Percentiles rank a stretch among this genome's conserved stretches.
Conservation (phyloP, 2,113 vertebrate genomes). For the Equus przewalskii region DNA sequence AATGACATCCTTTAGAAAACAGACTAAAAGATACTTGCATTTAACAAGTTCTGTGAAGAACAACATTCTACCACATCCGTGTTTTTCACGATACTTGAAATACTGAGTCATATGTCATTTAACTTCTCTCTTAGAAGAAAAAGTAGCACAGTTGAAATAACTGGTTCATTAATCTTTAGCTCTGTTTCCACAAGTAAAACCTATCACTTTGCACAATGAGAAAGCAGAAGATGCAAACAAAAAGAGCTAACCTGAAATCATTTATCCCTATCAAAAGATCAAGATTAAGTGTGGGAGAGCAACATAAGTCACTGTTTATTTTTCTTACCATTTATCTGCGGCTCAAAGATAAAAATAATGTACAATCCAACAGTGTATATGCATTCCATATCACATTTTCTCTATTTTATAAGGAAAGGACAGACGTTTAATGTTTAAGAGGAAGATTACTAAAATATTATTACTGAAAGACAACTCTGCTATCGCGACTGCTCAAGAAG, state of each 20-base stretch:
- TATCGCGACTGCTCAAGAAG: neutral
- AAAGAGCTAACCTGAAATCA: neutral
- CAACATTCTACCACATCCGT: neutral
- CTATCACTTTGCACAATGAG: constrained; percentile 24
- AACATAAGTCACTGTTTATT: neutral
- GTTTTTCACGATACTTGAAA: neutral
- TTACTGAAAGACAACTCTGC: neutral
- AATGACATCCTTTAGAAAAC: neutral
- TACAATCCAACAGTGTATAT: neutral
- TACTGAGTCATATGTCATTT: neutral
- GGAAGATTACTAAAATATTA: neutral
- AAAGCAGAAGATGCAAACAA: neutral
- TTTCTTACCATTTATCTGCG: neutral
- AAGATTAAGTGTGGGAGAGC: neutral
- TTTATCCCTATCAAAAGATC: neutral
- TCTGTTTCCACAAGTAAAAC: neutral
- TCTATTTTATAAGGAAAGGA: constrained; percentile 21
- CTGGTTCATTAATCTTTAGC: neutral
- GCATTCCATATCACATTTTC: neutral
- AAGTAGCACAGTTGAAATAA: neutral
- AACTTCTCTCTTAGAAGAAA: constrained; percentile 1
- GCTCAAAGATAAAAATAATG: constrained; percentile 33
- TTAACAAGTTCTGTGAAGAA: neutral
- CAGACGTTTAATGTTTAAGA: neutral
- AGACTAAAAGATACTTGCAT: neutral